Evolutionary conservation across 2,888 invertebrate species (phyloP).

Genomic region (Rhogogaster chlorosoma): DNA sequence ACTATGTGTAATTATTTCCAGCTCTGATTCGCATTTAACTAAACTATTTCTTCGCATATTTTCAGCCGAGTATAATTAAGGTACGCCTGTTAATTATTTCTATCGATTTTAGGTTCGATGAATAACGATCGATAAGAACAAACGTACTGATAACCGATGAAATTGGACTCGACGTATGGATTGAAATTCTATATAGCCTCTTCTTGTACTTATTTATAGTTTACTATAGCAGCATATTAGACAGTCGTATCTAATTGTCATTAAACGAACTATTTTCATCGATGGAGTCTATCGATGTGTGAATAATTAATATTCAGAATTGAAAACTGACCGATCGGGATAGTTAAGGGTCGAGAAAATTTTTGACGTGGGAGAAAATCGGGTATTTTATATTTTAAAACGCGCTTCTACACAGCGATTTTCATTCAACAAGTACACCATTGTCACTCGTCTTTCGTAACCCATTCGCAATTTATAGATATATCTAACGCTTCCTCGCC

Average conservation of each 20-base stretch:
- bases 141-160: constrained; percentile 31
- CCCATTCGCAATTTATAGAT: constrained; percentile 33
- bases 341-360: background rate
- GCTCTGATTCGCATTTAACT: background rate
- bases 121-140: background rate
- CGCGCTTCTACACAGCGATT: background rate
- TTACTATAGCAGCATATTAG: background rate
- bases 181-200: constrained; percentile 16
- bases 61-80: background rate
- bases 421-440: constrained; percentile 28
- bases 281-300: background rate
- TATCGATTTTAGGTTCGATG: constrained; percentile 30
- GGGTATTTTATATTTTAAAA: background rate
- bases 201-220: background rate
- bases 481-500: constrained; percentile 40
- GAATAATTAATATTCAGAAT: background rate
- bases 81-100: background rate
- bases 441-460: constrained; percentile 43
- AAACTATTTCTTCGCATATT: background rate
- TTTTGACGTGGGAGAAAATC: background rate
- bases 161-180: background rate
- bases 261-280: background rate
- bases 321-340: background rate
- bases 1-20: background rate
- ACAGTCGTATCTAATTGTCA: background rate